Conservation (phyloP, 37 sponge, comb jelly and placozoan genomes). For the Haliclona indistincta region DNA sequence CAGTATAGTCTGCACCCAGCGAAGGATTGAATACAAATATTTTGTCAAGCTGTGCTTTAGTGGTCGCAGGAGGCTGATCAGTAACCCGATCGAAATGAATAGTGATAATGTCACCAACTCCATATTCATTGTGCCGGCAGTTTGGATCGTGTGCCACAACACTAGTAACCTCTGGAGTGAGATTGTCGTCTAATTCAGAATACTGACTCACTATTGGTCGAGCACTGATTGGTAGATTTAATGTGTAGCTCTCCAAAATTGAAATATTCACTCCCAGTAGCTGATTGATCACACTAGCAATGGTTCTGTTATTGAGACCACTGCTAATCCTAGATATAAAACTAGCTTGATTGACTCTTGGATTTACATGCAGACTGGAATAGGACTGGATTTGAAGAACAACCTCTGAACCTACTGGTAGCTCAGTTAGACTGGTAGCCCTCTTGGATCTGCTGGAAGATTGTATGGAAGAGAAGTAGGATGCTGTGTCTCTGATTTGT, state of each 20-base stretch:
- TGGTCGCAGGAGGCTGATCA: slow-evolving; percentile 53
- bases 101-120: slow-evolving; percentile 67
- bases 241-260: neutral
- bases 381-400: slow-evolving; percentile 26
- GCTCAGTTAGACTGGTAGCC: neutral
- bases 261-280: slow-evolving; percentile 18
- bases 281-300: slow-evolving; percentile 42
- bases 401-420: slow-evolving; percentile 60
- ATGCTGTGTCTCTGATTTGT: slow-evolving; percentile 18
- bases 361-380: slow-evolving; percentile 11
- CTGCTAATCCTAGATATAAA: slow-evolving; percentile 13
- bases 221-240: neutral
- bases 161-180: slow-evolving; percentile 62
- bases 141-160: slow-evolving; percentile 65
- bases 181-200: slow-evolving; percentile 45
- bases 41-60: slow-evolving; percentile 62
- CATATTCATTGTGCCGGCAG: slow-evolving; percentile 43
- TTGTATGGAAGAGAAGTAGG: neutral
- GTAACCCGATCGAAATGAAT: slow-evolving; percentile 72
- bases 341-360: slow-evolving; percentile 1
- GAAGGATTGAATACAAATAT: slow-evolving; percentile 72
- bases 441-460: slow-evolving; percentile 2
- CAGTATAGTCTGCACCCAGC: slow-evolving; percentile 65
- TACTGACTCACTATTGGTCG: slow-evolving; percentile 10
- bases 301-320: slow-evolving; percentile 46